Percentiles rank a stretch among this genome's conserved stretches.
phyloP scores from a whole-genome alignment of 37 sponge, comb jelly and placozoan genomes.

The Spongilla lacustris region DNA sequence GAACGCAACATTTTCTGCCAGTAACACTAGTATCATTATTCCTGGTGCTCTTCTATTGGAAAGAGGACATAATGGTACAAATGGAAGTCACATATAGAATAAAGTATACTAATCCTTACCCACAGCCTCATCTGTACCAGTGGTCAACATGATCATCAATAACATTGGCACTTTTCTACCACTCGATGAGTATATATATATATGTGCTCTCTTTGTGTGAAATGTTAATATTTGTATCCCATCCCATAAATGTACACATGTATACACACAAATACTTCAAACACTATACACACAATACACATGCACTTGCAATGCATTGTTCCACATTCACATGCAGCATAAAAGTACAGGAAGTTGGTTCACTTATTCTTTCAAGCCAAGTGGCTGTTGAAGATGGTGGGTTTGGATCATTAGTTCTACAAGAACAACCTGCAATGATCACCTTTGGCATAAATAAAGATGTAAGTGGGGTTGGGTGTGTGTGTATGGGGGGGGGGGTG shows the following conservation, averaged over 20 bases:
- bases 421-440: conserved; percentile 1
- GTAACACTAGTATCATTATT: background rate
- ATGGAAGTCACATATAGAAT: background rate
- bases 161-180: conserved; percentile 25
- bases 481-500: no score
- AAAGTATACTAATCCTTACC: background rate
- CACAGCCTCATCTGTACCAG: background rate
- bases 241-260: no score
- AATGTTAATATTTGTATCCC: no score
- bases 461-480: no score
- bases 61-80: background rate
- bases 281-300: background rate
- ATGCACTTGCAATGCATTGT: no score
- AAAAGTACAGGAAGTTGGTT: background rate
- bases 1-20: background rate
- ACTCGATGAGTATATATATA: background rate
- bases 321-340: background rate
- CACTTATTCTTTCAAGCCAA: conserved; percentile 17
- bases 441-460: background rate
- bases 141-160: conserved; percentile 12
- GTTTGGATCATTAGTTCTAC: background rate
- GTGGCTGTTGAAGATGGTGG: background rate
- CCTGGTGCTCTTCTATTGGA: background rate
- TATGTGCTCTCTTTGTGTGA: no score
- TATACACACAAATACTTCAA: no score